phyloP scores from a whole-genome alignment of 2,888 invertebrate genomes.

The Euclidia mi region DNA sequence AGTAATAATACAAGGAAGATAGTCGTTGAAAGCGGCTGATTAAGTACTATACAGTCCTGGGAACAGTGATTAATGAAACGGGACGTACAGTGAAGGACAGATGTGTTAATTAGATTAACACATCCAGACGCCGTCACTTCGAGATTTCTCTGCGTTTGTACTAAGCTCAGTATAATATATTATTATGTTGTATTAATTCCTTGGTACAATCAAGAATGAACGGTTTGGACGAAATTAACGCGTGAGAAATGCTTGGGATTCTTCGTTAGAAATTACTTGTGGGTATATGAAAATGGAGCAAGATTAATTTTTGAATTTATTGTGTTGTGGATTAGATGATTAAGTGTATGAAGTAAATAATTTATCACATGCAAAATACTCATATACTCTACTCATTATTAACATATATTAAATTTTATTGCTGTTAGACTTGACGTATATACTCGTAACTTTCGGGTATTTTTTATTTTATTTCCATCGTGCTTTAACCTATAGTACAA shows the following conservation, averaged over 20 bases:
- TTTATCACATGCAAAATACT: too few relatives aligned
- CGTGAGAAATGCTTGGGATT: conserved; percentile 33
- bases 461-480: too few relatives aligned
- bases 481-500: too few relatives aligned
- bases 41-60: conserved; percentile 51
- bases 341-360: too few relatives aligned
- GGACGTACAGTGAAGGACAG: conserved; percentile 66
- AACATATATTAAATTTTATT: too few relatives aligned
- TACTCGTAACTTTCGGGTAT: too few relatives aligned
- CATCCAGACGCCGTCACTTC: conserved; percentile 59
- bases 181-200: conserved; percentile 57
- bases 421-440: too few relatives aligned
- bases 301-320: conserved; percentile 6
- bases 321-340: not conserved
- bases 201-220: conserved; percentile 49
- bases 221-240: conserved; percentile 40
- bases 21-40: conserved; percentile 59
- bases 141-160: conserved; percentile 55
- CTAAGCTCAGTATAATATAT: conserved; percentile 47
- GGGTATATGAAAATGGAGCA: conserved; percentile 14
- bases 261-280: conserved; percentile 11
- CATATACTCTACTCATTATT: too few relatives aligned
- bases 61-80: conserved; percentile 75
- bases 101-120: conserved; percentile 79
- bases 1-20: conserved; percentile 51